Evolutionary conservation across 2,888 invertebrate species (phyloP).

Genomic region (Chrysodeixis includens): DNA sequence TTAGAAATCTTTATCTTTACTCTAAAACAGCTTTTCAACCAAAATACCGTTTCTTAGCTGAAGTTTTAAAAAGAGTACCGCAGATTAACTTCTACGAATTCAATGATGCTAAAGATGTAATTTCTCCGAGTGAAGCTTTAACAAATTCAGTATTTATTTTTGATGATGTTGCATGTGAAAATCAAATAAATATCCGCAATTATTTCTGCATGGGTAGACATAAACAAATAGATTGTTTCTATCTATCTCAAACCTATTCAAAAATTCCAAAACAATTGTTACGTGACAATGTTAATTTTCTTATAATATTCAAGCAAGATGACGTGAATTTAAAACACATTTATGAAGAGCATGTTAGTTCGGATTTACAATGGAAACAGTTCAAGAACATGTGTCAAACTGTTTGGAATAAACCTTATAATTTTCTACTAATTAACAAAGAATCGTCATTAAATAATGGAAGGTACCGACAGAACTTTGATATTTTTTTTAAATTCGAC

Average conservation of each 20-base stretch:
- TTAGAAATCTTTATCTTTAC: conserved; percentile 12
- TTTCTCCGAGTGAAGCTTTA: conserved; percentile 12
- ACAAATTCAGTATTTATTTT: conserved; percentile 27
- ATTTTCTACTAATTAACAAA: conserved; percentile 13
- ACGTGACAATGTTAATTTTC: too few species aligned
- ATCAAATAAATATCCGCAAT: conserved; percentile 34
- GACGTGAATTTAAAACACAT: conserved; percentile 8
- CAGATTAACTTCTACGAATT: too few species aligned
- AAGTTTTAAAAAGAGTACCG: too few species aligned
- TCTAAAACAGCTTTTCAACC: conserved; percentile 4
- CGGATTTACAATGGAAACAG: conserved; percentile 14
- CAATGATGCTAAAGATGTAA: too few species aligned
- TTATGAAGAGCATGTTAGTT: conserved; percentile 13
- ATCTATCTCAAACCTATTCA: too few species aligned
- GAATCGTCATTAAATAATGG: conserved; percentile 11
- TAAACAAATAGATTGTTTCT: conserved; percentile 27
- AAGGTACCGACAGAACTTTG: conserved; percentile 5
- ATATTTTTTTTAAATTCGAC: background rate
- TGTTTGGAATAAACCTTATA: conserved; percentile 7
- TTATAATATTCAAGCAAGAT: too few species aligned
- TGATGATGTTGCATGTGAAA: conserved; percentile 32
- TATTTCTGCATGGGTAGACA: conserved; percentile 34
- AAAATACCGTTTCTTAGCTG: too few species aligned
- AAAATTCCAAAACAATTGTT: background rate
- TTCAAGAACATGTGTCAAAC: conserved; percentile 15